Percentiles rank a stretch among this genome's conserved stretches.
These are phyloP conservation scores for Euzetes globulus DNA, from an alignment of 2,888 invertebrate species.

Conservation along the genomic window DNA sequence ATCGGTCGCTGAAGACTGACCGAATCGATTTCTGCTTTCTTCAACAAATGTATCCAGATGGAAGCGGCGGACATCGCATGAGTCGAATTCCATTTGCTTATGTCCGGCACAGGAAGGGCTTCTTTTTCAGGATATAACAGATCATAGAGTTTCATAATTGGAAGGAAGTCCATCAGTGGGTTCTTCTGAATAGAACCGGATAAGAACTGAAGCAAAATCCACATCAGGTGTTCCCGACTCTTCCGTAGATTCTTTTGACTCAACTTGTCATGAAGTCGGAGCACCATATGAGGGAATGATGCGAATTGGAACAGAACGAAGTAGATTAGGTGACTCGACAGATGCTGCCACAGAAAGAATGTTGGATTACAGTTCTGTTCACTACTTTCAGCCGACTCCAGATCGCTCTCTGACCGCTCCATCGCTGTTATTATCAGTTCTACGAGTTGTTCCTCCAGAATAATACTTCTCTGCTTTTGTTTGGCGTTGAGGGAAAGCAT, in stretches of 20 bases:
- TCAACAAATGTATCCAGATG: slow-evolving; percentile 91
- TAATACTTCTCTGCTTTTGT: slow-evolving; percentile 66
- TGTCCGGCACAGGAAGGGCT: slow-evolving; percentile 79
- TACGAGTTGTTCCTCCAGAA: slow-evolving; percentile 84
- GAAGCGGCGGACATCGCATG: slow-evolving; percentile 89
- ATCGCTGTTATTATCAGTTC: slow-evolving; percentile 82
- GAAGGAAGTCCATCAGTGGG: slow-evolving; percentile 74
- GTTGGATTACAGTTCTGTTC: slow-evolving; percentile 39
- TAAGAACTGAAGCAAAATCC: slow-evolving; percentile 92
- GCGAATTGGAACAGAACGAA: slow-evolving; percentile 90
- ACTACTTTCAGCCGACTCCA: slow-evolving; percentile 32
- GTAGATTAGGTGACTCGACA: slow-evolving; percentile 88
- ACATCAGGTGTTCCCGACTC: slow-evolving; percentile 96
- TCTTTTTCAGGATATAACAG: slow-evolving; percentile 83
- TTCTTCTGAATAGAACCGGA: slow-evolving; percentile 93
- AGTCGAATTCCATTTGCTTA: slow-evolving; percentile 72
- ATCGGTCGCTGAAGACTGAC: slow-evolving; percentile 65
- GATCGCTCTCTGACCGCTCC: slow-evolving; percentile 67
- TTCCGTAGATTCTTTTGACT: slow-evolving; percentile 65
- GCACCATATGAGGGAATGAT: slow-evolving; percentile 83
- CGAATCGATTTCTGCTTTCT: slow-evolving; percentile 82
- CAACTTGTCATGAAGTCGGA: slow-evolving; percentile 75
- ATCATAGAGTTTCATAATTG: slow-evolving; percentile 83
- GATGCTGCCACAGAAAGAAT: slow-evolving; percentile 67
- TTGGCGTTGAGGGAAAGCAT: slow-evolving; percentile 77